Evolutionary conservation across 2,888 invertebrate species (phyloP).

Genomic region (Celastrina argiolus): DNA sequence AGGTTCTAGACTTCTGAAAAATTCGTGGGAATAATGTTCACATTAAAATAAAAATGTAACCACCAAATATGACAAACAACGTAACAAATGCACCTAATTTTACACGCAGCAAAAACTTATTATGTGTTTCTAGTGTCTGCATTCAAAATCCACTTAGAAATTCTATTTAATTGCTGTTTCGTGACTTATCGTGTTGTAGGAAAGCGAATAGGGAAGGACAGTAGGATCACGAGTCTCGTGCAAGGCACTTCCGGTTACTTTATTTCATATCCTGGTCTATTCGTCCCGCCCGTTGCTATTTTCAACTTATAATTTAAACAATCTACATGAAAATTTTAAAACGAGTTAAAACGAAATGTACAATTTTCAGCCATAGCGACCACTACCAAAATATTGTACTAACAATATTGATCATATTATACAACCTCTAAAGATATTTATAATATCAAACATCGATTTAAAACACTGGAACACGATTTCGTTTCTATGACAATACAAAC

Average conservation of each 20-base stretch:
- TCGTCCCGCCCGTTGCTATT: not conserved
- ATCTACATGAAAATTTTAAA: not conserved
- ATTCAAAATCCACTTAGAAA: not conserved
- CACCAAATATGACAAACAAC: too few species aligned
- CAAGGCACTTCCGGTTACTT: constrained; percentile 6
- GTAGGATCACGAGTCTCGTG: constrained; percentile 2
- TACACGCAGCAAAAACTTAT: not conserved
- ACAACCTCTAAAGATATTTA: not conserved
- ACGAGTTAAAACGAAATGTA: not conserved
- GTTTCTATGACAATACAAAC: not conserved
- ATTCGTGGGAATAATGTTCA: too few species aligned
- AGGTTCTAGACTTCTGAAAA: too few species aligned
- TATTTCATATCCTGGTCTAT: not conserved
- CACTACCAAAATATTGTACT: not conserved
- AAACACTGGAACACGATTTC: not conserved
- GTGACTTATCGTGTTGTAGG: not conserved
- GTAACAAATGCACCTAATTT: not conserved
- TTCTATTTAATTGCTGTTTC: constrained; percentile 11
- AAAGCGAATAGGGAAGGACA: not conserved
- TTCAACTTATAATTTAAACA: not conserved
- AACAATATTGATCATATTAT: constrained; percentile 5
- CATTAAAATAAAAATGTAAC: too few species aligned
- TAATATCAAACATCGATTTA: not conserved
- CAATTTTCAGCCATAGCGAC: not conserved
- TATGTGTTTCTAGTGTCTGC: not conserved